These are phyloP conservation scores for Helicorthomorpha holstii DNA, from an alignment of 1,140 invertebrate genomes.

Conservation along the genomic window DNA sequence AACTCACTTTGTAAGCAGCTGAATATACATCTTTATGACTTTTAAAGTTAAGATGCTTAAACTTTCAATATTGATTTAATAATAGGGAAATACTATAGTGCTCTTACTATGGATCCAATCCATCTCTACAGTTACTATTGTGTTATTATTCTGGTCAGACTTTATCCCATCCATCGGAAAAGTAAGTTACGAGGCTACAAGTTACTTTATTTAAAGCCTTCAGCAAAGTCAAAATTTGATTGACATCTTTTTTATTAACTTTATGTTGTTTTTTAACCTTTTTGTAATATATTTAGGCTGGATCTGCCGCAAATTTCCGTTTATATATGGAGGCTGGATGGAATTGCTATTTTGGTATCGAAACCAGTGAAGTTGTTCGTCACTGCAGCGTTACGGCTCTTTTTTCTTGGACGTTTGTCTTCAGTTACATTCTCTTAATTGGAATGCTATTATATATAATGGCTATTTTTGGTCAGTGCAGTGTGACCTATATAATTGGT, in stretches of 20 bases:
- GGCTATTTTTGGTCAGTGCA: neutral
- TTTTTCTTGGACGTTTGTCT: constrained; percentile 3
- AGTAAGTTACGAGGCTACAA: neutral
- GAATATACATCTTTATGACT: no score
- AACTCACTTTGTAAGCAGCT: no score
- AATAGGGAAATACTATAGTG: neutral
- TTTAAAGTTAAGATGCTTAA: no score
- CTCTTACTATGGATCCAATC: neutral
- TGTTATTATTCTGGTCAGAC: neutral
- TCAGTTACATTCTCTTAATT: neutral
- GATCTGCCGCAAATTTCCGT: neutral
- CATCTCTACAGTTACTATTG: neutral
- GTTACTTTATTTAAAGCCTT: no score
- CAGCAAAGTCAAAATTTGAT: no score
- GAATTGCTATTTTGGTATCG: neutral
- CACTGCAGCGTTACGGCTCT: neutral
- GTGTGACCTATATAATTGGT: constrained; percentile 2
- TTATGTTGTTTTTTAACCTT: no score
- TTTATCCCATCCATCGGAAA: neutral
- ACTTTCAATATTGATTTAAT: no score
- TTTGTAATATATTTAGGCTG: constrained; percentile 3
- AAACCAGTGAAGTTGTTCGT: neutral
- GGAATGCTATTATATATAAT: neutral
- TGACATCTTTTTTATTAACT: no score
- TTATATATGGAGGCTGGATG: neutral